phyloP scores from a whole-genome alignment of 1,140 invertebrate species.

The Ceratina calcarata region DNA sequence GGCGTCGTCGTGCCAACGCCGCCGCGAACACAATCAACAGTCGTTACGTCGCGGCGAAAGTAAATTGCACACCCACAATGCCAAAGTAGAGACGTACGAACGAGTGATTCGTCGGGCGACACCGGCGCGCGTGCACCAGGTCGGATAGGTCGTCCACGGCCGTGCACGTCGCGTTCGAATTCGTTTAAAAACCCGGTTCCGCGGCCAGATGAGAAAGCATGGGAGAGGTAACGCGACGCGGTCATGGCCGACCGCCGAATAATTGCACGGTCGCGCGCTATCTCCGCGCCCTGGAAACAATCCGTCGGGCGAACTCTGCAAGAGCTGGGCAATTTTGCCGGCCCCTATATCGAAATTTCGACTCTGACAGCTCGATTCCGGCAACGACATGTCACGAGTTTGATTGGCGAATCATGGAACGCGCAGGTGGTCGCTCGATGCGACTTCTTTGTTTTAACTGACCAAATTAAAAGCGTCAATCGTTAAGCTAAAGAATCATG shows the following conservation, averaged over 20 bases:
- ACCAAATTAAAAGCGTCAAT: neutral
- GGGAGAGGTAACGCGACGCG: constrained; percentile 4
- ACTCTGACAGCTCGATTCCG: constrained; percentile 24
- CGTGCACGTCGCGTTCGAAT: neutral
- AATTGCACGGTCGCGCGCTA: constrained; percentile 24
- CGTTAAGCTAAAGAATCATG: neutral
- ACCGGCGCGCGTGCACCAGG: neutral
- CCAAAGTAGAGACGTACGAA: constrained; percentile 30
- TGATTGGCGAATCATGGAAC: constrained; percentile 30
- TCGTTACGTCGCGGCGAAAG: constrained; percentile 40
- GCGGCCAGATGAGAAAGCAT: neutral
- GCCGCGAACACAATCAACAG: constrained; percentile 35
- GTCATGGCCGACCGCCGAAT: constrained; percentile 32
- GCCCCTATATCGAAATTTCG: constrained; percentile 20
- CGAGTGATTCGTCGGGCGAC: constrained; percentile 33
- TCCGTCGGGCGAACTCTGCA: neutral
- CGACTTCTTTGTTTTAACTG: neutral
- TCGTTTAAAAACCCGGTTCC: constrained; percentile 27
- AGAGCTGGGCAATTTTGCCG: constrained; percentile 6
- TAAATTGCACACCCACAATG: constrained; percentile 37
- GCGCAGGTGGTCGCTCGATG: constrained; percentile 47
- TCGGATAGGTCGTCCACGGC: neutral
- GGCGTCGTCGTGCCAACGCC: neutral
- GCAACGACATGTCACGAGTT: neutral
- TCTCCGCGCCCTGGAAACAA: neutral